These are phyloP conservation scores for Entomobrya proxima DNA, from an alignment of 2,888 invertebrate species.

Conservation along the genomic window DNA sequence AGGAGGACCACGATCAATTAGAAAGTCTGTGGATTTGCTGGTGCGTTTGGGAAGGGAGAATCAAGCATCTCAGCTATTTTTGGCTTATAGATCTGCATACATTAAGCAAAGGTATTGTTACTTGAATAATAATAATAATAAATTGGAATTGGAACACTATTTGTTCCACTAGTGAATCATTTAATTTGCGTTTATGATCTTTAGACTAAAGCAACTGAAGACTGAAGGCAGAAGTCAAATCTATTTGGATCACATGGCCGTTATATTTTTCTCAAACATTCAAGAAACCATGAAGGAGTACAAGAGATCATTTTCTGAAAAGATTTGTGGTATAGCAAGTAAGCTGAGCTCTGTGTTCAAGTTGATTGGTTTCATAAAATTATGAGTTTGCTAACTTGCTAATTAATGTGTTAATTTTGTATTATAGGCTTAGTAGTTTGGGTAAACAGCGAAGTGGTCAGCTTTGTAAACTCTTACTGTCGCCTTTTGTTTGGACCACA, in stretches of 20 bases:
- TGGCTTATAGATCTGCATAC: constrained; percentile 79
- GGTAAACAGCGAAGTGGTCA: constrained; percentile 89
- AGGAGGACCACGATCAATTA: constrained; percentile 90
- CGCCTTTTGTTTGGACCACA: constrained; percentile 94
- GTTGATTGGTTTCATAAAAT: not conserved
- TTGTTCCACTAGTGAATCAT: too few species aligned
- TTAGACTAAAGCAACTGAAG: constrained; percentile 89
- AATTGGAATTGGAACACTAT: too few species aligned
- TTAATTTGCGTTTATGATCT: constrained; percentile 76
- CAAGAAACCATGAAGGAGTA: constrained; percentile 87
- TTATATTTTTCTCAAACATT: constrained; percentile 89
- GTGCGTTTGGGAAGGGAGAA: constrained; percentile 86
- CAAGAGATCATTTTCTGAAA: constrained; percentile 87
- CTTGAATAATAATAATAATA: not conserved
- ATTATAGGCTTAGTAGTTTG: constrained; percentile 88
- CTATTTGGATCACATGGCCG: constrained; percentile 88
- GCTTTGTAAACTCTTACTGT: constrained; percentile 87
- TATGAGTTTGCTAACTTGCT: not conserved
- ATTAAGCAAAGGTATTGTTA: constrained; percentile 76
- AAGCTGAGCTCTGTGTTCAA: constrained; percentile 74
- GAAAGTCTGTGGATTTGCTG: constrained; percentile 89
- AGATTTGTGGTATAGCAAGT: constrained; percentile 86
- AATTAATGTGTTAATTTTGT: too few species aligned
- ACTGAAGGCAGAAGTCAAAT: constrained; percentile 87
- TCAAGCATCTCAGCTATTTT: constrained; percentile 80